These are phyloP conservation scores for Parnassius glacialis DNA, from an alignment of 2,888 invertebrate species.

Conservation along the genomic window DNA sequence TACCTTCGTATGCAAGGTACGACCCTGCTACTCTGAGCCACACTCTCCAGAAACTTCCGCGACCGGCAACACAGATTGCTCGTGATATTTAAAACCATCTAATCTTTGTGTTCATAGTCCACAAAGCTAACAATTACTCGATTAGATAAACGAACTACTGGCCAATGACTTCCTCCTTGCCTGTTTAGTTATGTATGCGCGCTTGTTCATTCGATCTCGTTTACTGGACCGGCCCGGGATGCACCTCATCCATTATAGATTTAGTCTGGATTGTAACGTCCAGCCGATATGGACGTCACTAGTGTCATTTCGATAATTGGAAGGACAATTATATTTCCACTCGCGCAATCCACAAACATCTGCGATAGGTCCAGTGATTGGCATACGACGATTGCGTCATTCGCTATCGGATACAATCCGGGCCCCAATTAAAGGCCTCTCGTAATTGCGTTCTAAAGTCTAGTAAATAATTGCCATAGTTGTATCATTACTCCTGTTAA, in stretches of 20 bases:
- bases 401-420: constrained; percentile 50
- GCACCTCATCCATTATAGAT: constrained; percentile 79
- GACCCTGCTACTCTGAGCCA: constrained; percentile 56
- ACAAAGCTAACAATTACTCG: neutral
- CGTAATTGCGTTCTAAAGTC: constrained; percentile 41
- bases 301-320: constrained; percentile 80
- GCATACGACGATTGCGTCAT: constrained; percentile 62
- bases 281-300: constrained; percentile 54
- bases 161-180: constrained; percentile 45
- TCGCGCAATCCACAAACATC: constrained; percentile 66
- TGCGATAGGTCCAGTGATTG: constrained; percentile 68
- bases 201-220: constrained; percentile 70
- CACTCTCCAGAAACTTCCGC: constrained; percentile 66
- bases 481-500: constrained; percentile 31
- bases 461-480: constrained; percentile 29
- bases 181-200: constrained; percentile 64
- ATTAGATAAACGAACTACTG: constrained; percentile 51
- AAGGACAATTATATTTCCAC: constrained; percentile 54
- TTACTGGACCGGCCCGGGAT: constrained; percentile 71
- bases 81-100: constrained; percentile 61
- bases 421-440: constrained; percentile 59
- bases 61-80: constrained; percentile 58
- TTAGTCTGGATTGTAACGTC: constrained; percentile 64
- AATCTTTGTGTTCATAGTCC: constrained; percentile 28
- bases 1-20: constrained; percentile 61